Base-by-base conservation (phyloP, 2,113 vertebrate species). In the Tautogolabrus adspersus region DNA sequence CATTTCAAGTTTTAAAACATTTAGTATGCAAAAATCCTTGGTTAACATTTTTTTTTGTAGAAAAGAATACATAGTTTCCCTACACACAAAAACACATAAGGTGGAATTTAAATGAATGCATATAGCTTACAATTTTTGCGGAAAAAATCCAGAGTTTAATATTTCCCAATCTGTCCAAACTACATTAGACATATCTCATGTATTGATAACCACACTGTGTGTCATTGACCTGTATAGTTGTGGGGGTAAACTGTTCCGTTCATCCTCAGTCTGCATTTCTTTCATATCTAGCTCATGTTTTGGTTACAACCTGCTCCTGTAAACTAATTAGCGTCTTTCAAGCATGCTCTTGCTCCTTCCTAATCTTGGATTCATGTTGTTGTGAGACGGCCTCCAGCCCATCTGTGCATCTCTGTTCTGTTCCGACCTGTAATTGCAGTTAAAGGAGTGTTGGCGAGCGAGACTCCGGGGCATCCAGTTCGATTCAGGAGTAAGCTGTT, bases 281-380 rank as follows among this genome's bases (percentile, higher is more conserved):
- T 11, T 66, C 52, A 75, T 22, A 1, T 61, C 44, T 40, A 72
- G 2, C 7, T 49, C 13, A 19, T 42, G 22, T 76, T 82, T 47
- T n/a, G 66, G 42, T 46, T 10, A 8, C 38, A 42, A 11, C 19
- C 30, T 52, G 72, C 44, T 73, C 75, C 58, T 69, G 40, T 66
- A 15, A 69, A 47, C 40, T 37, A 42, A 37, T 8, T 26, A 7
- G 34, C 16, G 56, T 73, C 54, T 77, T 1, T 86, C 77, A 3
- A 7, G 61, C 77, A 75, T 34, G n/a, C 88, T 85, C 38, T 52
- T 75, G 83, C 82, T 89, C 52, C 87, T 70, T 66, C 19, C 54
- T 30, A 75, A 72, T 1, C 64, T 11, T 3, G 57, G 3, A 0
- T 22, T 55, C 18, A n/a, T 22, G 57, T 30, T 46, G 34, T 21